Evolutionary conservation across 2,113 vertebrate species (phyloP).

Genomic region (Opisthocomus hoazin): DNA sequence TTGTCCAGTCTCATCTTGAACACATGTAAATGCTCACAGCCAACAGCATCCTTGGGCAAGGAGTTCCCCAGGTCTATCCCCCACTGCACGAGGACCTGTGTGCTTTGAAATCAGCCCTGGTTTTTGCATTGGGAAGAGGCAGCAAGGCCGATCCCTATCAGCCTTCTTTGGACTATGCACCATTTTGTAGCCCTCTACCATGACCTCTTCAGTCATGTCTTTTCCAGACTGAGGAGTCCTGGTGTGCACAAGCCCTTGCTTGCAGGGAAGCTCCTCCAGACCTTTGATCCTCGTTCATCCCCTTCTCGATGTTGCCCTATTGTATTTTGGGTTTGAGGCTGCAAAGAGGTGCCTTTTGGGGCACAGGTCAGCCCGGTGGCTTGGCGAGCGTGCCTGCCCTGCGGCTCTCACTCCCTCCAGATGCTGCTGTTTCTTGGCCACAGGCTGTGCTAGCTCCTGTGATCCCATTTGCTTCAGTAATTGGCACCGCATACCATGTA

Average conservation of each 20-base stretch:
- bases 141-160: not conserved
- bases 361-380: not conserved
- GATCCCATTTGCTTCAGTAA: not conserved
- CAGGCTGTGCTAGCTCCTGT: not conserved
- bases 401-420: not conserved
- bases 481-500: not conserved
- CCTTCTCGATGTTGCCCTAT: not conserved
- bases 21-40: not conserved
- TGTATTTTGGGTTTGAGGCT: not conserved
- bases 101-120: not conserved
- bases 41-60: not conserved
- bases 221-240: not conserved
- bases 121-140: not conserved
- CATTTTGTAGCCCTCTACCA: not conserved
- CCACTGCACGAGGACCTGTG: accelerated
- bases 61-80: not conserved
- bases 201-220: not conserved
- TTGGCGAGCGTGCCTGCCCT: not conserved
- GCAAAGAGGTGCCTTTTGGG: not conserved
- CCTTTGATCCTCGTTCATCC: constrained; percentile 11
- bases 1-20: not conserved
- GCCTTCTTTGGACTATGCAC: not conserved
- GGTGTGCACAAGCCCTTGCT: not conserved
- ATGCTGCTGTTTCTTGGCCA: not conserved
- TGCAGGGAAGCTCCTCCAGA: not conserved